Evolutionary conservation across 2,888 invertebrate genomes (phyloP).

Genomic region (Alloplasta piceator): DNA sequence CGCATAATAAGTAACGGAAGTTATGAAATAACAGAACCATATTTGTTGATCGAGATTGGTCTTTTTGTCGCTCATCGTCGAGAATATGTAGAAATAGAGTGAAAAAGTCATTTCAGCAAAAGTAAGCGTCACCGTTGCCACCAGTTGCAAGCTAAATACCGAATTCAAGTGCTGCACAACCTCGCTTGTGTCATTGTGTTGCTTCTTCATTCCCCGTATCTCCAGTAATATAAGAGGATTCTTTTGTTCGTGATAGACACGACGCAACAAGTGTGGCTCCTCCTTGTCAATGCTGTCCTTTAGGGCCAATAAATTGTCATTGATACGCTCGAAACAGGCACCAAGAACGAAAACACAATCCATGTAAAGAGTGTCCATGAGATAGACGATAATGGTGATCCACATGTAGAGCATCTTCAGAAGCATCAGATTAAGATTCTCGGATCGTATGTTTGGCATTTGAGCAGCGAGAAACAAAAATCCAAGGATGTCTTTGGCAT

Average conservation of each 20-base stretch:
- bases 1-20: conserved; percentile 73
- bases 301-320: conserved; percentile 69
- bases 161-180: conserved; percentile 70
- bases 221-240: conserved; percentile 73
- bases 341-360: conserved; percentile 72
- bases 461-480: conserved; percentile 67
- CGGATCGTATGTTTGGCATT: conserved; percentile 49
- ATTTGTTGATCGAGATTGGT: conserved; percentile 72
- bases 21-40: conserved; percentile 74
- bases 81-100: conserved; percentile 74
- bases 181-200: conserved; percentile 73
- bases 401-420: conserved; percentile 63
- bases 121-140: conserved; percentile 70
- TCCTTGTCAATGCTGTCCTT: conserved; percentile 68
- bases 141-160: conserved; percentile 71
- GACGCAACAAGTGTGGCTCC: conserved; percentile 75
- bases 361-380: conserved; percentile 71
- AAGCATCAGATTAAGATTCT: not conserved
- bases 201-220: conserved; percentile 70
- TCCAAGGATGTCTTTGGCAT: conserved; percentile 69
- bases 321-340: conserved; percentile 70
- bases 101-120: conserved; percentile 75
- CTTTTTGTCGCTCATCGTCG: conserved; percentile 55
- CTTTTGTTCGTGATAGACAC: conserved; percentile 74
- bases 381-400: conserved; percentile 62